Base-by-base conservation (phyloP, 2,888 invertebrate species). In the Euproctis similis region DNA sequence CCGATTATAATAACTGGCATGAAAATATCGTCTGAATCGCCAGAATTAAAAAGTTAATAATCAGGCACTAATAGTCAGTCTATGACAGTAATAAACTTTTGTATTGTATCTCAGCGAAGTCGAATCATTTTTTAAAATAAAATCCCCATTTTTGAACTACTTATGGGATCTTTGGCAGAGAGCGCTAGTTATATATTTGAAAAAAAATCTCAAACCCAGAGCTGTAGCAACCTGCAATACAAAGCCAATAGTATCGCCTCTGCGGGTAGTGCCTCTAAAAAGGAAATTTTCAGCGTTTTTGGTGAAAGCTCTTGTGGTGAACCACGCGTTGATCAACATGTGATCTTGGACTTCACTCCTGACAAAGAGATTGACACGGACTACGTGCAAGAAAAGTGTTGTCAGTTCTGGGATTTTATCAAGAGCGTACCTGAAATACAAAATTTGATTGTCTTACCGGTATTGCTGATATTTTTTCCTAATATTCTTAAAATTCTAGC, bases 331-430 rank as follows among this genome's bases (percentile, higher is more conserved):
- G 0, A 11, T 1, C 47, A 47, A n/a, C 29, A 20, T 4, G 1
- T 47, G 2, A n/a, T 18, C 1, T 4, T 42, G 8, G 42, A 38
- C 31, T 47, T 47, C 14, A 49, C 59, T 0, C 60, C 64, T 1
- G 30, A 33, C 2, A 42, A 52, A 1, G 38, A 45, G 1, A 64
- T 63, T 9, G 66, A 65, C 9, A 53, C 29, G 1, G 50, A 51
- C 0, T 34, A 31, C 8, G 30, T 51, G 0, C 55, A 62, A 24
- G 44, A 31, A 28, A 66, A 64, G 32, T 51, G 59, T 23, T 52
- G 53, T 13, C 47, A 49, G 0, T 65, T 66, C 35, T 66, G 66
- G 65, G 32, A 55, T 1, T 58, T 55, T 11, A 32, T 63, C 8
- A 35, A 39, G 1, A 47, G 31, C 8, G 36, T 31, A 6, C 52